A percentile compares a stretch with the other conserved stretches of the same genome.
Conservation (phyloP, 2,888 invertebrate species). For the Atethmia centrago region DNA sequence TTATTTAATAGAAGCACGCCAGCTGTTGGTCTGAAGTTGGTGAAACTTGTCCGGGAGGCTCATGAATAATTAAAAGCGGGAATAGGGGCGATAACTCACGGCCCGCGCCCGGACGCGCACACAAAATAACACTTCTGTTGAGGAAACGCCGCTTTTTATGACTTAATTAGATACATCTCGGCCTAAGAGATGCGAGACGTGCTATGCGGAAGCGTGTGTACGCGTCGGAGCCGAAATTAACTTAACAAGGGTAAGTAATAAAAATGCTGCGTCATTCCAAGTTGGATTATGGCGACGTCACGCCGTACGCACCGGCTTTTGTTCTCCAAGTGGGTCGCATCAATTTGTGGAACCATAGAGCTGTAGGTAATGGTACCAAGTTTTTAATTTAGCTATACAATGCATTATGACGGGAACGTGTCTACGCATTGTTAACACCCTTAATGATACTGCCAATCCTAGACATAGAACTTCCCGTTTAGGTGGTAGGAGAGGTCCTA, state of each 20-base stretch:
- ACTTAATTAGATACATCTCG: constrained; percentile 86
- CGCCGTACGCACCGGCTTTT: constrained; percentile 50
- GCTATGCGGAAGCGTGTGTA: constrained; percentile 73
- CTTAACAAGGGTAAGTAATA: constrained; percentile 74
- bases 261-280: constrained; percentile 66
- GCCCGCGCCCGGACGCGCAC: constrained; percentile 70
- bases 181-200: constrained; percentile 67
- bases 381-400: constrained; percentile 16
- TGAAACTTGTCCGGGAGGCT: constrained; percentile 81
- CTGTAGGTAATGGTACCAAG: constrained; percentile 33
- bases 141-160: constrained; percentile 83
- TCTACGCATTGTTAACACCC: not conserved
- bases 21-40: constrained; percentile 82
- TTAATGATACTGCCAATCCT: not conserved
- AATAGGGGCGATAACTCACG: constrained; percentile 84
- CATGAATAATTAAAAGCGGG: constrained; percentile 88
- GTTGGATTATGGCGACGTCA: constrained; percentile 56
- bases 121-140: constrained; percentile 81
- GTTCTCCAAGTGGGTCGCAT: constrained; percentile 58
- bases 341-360: constrained; percentile 38
- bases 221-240: constrained; percentile 76
- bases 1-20: constrained; percentile 83
- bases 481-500: not conserved
- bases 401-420: constrained; percentile 3
- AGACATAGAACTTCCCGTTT: not conserved